Evolutionary conservation across 1,140 invertebrate genomes (phyloP), one percentile per base, ranked within the genome.

Genomic region (Tetraneura akinire): DNA sequence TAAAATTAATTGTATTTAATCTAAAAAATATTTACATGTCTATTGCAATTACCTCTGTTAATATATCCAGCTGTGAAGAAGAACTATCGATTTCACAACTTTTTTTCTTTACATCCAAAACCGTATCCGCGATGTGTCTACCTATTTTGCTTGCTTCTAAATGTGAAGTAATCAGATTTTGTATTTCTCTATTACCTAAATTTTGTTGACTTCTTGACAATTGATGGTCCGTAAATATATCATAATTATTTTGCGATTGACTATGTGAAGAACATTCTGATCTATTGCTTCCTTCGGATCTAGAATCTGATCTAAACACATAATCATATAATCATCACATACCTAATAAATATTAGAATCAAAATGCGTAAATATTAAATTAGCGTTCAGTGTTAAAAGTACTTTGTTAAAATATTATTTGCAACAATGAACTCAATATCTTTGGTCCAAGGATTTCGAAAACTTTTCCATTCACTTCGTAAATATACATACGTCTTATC

Each of bases 401-500:
- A 91, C 87, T 89, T 87, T 81, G 94, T 87, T 47, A 93, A 88
- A 1, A 90, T 92, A 86, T 96, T 96, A 85, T 94, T 94, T 0
- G 93, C 91, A 81, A 96, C 91, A 66, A 97, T 88, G 84, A 92
- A 95, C 84, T 97, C 95, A 80, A 95, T 90, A 83, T 96, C 94
- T 87, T 94, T 95, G 11, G 94, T 96, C 94, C 94, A 96, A 0
- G 94, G 94, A 87, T 96, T 96, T 85, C 90, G 90, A 85, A 97
- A 96, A 1, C 92, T 91, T 82, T 92, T 94, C 92, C 94, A 96
- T 83, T 92, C 91, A 81, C 93, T 95, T 83, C 93, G 91, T 18
- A 96, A 85, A 29, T 89, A 88, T 1, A 94, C 89, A 83, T 91
- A 93, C 32, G 87, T 87, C 45, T 92, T 91, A 83, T 91, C 90